A percentile compares a stretch with the other conserved stretches of the same genome.
phyloP scores from a whole-genome alignment of 2,113 vertebrate genomes.

The Panurus biarmicus region DNA sequence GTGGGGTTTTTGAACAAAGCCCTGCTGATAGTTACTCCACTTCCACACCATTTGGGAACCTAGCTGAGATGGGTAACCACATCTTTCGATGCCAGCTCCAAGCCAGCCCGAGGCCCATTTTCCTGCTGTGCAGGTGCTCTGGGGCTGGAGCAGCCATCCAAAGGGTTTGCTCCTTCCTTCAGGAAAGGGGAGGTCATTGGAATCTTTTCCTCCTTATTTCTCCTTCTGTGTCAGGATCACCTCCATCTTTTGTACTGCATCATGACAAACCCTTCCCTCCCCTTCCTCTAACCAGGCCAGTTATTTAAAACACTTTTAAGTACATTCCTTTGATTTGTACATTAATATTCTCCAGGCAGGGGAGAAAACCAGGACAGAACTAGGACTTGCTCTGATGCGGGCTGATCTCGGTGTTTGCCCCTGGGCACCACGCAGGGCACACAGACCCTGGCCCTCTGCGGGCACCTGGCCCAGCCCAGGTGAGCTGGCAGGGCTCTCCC shows the following conservation, averaged over 20 bases:
- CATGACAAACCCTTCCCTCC: neutral
- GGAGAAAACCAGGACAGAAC: neutral
- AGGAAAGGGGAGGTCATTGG: neutral
- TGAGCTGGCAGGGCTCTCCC: neutral
- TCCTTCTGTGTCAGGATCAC: neutral
- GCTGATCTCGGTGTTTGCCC: neutral
- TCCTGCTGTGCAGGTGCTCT: neutral
- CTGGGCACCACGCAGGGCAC: neutral
- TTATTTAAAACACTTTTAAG: conserved; percentile 12
- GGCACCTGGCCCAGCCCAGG: neutral
- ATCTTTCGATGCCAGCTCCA: neutral
- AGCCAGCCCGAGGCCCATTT: neutral
- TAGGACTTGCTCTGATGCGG: neutral
- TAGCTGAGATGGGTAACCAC: neutral
- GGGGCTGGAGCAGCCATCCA: neutral
- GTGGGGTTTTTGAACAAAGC: neutral
- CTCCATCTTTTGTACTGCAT: neutral
- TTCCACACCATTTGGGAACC: neutral
- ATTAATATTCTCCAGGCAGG: neutral
- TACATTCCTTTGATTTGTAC: conserved; percentile 25
- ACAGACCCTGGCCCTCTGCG: neutral
- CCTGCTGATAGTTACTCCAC: neutral
- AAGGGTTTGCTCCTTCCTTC: neutral
- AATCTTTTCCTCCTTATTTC: neutral
- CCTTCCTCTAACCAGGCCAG: neutral